Evolutionary conservation across 1,140 invertebrate genomes (phyloP).

Genomic region (Aphidius gifuensis): DNA sequence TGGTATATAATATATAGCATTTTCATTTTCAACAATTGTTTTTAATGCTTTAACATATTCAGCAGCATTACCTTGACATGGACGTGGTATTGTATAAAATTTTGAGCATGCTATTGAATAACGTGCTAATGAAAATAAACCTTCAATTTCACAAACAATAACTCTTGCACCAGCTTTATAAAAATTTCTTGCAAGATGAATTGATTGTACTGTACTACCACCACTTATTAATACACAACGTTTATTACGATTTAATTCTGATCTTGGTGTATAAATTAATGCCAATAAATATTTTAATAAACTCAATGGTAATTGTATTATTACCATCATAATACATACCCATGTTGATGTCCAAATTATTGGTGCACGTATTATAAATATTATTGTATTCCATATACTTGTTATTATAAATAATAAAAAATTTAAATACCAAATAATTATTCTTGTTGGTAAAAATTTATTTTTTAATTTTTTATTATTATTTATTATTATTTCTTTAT

Average conservation of each 20-base stretch:
- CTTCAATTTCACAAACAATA: constrained; percentile 75
- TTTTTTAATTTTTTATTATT: background rate
- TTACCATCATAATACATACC: constrained; percentile 71
- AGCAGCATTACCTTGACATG: constrained; percentile 62
- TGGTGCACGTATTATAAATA: constrained; percentile 67
- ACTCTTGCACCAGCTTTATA: constrained; percentile 74
- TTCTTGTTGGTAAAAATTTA: constrained; percentile 31
- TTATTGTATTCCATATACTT: constrained; percentile 52
- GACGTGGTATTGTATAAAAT: constrained; percentile 72
- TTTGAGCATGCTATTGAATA: constrained; percentile 75
- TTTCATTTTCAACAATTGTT: constrained; percentile 72
- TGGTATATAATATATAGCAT: constrained; percentile 70
- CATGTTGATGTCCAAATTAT: constrained; percentile 71
- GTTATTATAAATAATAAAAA: constrained; percentile 58
- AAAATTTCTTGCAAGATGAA: constrained; percentile 76
- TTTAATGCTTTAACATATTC: constrained; percentile 71
- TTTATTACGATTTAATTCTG: constrained; percentile 59
- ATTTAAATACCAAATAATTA: constrained; percentile 66
- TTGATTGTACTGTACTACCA: constrained; percentile 77
- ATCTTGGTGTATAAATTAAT: constrained; percentile 54
- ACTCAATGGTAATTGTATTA: constrained; percentile 65
- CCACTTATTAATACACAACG: constrained; percentile 75
- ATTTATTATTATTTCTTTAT: no score
- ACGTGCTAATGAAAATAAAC: constrained; percentile 67
- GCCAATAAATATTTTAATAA: constrained; percentile 65